Conservation (phyloP, 2,888 invertebrate species). For the Galerucella nymphaeae region DNA sequence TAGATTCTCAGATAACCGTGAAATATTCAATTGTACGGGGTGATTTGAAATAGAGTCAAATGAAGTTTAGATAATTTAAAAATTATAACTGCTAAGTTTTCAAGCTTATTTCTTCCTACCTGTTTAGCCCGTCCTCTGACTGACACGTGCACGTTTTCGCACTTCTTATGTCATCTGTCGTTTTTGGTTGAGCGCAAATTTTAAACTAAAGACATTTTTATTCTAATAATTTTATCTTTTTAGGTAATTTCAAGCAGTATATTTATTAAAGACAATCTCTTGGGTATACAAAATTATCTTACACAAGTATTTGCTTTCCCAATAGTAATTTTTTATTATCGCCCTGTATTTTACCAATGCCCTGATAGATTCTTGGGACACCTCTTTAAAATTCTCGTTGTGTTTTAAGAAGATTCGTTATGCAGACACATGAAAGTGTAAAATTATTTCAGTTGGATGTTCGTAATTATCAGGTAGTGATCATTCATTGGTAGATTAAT, state of each 20-base stretch:
- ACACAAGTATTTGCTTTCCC: no score
- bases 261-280: no score
- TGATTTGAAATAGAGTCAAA: background rate
- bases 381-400: constrained; percentile 50
- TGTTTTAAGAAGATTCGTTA: constrained; percentile 48
- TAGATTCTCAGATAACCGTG: constrained; percentile 15
- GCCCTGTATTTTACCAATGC: constrained; percentile 23
- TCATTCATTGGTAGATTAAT: constrained; percentile 55
- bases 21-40: constrained; percentile 23
- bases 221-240: no score
- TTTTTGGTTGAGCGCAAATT: no score
- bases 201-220: no score
- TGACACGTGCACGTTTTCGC: no score
- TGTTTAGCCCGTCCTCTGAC: no score
- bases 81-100: background rate
- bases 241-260: no score
- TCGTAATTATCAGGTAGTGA: constrained; percentile 53
- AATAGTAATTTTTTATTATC: background rate
- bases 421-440: constrained; percentile 56
- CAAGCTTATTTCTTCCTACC: no score
- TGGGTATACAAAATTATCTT: no score
- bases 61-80: background rate
- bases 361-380: constrained; percentile 43
- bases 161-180: no score
- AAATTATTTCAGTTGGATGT: constrained; percentile 55